These are phyloP conservation scores for Chaenogobius annularis DNA, from an alignment of 2,113 vertebrate genomes.

Conservation along the genomic window DNA sequence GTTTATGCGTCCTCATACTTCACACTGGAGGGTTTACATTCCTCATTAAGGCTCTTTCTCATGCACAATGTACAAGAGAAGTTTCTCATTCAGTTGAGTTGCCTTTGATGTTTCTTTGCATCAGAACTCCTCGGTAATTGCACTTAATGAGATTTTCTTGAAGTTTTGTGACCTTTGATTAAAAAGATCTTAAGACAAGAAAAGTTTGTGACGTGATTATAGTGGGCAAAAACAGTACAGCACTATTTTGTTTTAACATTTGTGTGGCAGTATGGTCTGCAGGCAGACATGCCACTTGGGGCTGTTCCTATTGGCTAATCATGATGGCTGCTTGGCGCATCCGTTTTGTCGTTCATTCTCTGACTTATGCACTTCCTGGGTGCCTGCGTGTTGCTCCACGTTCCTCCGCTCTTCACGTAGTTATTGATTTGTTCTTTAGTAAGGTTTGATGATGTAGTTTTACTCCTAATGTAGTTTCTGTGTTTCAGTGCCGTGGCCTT, in stretches of 20 bases:
- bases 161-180: not conserved
- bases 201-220: not conserved
- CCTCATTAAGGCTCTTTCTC: constrained; percentile 1
- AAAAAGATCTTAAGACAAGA: not conserved
- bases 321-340: no score
- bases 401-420: no score
- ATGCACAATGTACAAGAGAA: not conserved
- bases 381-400: no score
- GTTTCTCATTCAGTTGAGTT: not conserved
- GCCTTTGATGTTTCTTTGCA: not conserved
- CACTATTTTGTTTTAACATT: not conserved
- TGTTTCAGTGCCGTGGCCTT: no score
- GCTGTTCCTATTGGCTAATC: no score
- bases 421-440: no score
- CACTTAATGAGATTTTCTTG: constrained; percentile 3
- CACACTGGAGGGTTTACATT: not conserved
- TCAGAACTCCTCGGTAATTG: not conserved
- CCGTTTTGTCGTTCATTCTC: no score
- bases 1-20: not conserved
- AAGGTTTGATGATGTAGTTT: no score
- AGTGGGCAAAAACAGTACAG: not conserved
- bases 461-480: no score
- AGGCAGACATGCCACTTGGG: no score
- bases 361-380: no score
- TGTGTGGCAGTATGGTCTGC: no score